Base-by-base conservation (phyloP, 2,888 invertebrate genomes). In the Cepaea hortensis region DNA sequence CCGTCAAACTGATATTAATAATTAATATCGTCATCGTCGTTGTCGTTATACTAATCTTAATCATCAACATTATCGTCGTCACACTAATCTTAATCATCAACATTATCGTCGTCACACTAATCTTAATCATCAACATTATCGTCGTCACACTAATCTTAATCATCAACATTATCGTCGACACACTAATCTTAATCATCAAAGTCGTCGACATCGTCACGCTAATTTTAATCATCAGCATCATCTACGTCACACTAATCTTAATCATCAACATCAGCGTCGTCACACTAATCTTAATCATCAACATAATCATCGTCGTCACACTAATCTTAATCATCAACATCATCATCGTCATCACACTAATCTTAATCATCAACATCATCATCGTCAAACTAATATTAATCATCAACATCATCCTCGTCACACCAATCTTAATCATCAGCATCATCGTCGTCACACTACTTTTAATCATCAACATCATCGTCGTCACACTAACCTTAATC, bases 331-430 rank as follows among this genome's bases (percentile, higher is more conserved):
- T 81, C 81, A 81, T 81, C 81, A 81, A 61, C 81, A 81, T 81
- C 81, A 81, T 81, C 81, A 81, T 81, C 81, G 23, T 81, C 81
- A 81, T 81, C 81, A 81, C 61, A 55, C 18, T 81, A 55, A 81
- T 81, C 81, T 61, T 81, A 55, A 81, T 81, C 81, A 81, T 81
- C 81, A 81, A 61, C 81, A 81, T 81, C 81, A 81, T 81, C 81
- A 81, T 81, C 81, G 61, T 81, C 81, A 81, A 61, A 20, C 9
- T 62, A 9, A 62, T 62, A 9, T 13, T 62, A 9, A 62, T 62
- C 62, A 62, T 62, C 62, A 62, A 13, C 62, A 62, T 62, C 62
- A 62, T 62, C 81, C 3, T 62, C 81, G n/a, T 81, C 81, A 46
- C 61, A 55, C 13, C 61, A 55, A 46, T 81, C 81, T 7, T 81